phyloP scores from a whole-genome alignment of 2,888 invertebrate species.

The Eupithecia tripunctaria region DNA sequence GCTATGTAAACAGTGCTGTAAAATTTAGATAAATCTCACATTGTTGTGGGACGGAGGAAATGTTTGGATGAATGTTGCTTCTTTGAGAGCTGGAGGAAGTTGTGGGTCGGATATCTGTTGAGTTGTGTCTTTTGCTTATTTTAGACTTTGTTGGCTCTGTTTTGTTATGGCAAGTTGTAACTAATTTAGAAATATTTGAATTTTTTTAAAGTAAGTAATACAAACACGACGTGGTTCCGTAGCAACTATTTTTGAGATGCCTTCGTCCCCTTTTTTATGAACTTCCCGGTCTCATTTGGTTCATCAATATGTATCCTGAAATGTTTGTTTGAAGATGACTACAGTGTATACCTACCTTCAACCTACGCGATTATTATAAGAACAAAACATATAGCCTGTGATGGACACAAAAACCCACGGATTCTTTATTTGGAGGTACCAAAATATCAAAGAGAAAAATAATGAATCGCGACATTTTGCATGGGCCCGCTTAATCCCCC shows the following conservation, averaged over 20 bases:
- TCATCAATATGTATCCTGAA: not conserved
- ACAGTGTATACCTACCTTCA: not conserved
- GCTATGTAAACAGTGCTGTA: constrained; percentile 59
- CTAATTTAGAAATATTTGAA: constrained; percentile 10
- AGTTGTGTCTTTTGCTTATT: constrained; percentile 34
- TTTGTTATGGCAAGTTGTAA: constrained; percentile 27
- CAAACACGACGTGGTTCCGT: not conserved
- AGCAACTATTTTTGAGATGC: not conserved
- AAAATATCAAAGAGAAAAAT: constrained; percentile 27
- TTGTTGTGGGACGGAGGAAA: constrained; percentile 51
- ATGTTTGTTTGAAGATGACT: not conserved
- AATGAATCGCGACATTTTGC: constrained; percentile 43
- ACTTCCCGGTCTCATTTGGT: not conserved
- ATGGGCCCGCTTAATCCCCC: constrained; percentile 51
- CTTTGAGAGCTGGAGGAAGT: constrained; percentile 34
- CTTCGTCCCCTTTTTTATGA: not conserved
- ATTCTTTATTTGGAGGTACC: constrained; percentile 15
- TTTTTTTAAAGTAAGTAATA: not conserved
- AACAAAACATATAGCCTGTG: constrained; percentile 11
- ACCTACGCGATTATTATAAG: not conserved
- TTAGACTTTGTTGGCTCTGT: constrained; percentile 31
- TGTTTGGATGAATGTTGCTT: constrained; percentile 41
- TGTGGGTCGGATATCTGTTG: constrained; percentile 36
- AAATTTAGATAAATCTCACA: constrained; percentile 59
- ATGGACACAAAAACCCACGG: constrained; percentile 10